Percentiles rank a stretch among this genome's conserved stretches.
phyloP scores from a whole-genome alignment of 2,888 invertebrate genomes.

The Hypolimnas misippus region DNA sequence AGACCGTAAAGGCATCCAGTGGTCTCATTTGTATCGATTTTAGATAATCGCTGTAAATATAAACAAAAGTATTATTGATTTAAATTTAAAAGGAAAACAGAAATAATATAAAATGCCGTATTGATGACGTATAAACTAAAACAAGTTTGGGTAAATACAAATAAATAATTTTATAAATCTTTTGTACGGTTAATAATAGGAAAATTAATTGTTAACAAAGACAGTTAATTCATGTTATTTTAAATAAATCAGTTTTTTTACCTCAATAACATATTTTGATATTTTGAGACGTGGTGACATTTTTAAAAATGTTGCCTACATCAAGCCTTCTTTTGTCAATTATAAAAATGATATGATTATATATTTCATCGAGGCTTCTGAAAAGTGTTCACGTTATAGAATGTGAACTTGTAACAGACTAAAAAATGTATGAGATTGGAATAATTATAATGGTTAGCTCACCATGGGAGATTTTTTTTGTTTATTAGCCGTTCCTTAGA shows the following conservation, averaged over 20 bases:
- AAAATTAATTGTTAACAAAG: not conserved
- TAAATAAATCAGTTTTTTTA: conserved; percentile 69
- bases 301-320: conserved; percentile 54
- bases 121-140: conserved; percentile 61
- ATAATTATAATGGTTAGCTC: no score
- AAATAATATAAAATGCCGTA: conserved; percentile 3
- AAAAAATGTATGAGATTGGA: no score
- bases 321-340: not conserved
- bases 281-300: conserved; percentile 91
- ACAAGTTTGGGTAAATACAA: conserved; percentile 15
- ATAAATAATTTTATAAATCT: conserved; percentile 16
- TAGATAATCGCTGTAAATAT: conserved; percentile 85
- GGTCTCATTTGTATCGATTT: conserved; percentile 83
- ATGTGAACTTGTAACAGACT: no score
- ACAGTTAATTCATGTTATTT: not conserved
- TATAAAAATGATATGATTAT: no score
- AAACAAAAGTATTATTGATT: not conserved
- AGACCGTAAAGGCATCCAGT: conserved; percentile 90
- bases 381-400: no score
- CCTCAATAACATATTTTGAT: conserved; percentile 88
- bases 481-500: no score
- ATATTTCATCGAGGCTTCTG: no score
- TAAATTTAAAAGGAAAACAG: not conserved
- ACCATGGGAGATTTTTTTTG: no score
- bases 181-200: not conserved